Evolutionary conservation across 2,797 vertebrate genomes (phyloP).

Genomic region (Anguilla anguilla): DNA sequence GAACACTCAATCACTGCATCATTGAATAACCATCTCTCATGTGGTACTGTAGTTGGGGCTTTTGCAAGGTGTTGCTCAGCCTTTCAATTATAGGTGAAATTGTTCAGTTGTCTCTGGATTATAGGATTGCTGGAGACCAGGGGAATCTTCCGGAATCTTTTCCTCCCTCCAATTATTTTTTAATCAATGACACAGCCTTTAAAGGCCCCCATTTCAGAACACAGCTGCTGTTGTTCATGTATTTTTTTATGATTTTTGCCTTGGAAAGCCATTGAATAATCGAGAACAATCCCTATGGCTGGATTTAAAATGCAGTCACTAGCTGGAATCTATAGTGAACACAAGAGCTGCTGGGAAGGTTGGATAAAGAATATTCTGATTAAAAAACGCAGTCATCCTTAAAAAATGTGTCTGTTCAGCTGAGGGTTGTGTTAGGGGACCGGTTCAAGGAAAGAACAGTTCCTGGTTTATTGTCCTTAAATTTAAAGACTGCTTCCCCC

Average conservation of each 20-base stretch:
- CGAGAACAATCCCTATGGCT: background rate
- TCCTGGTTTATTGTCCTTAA: background rate
- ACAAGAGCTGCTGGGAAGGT: background rate
- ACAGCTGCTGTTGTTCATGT: background rate
- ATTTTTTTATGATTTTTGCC: background rate
- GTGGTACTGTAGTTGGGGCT: background rate
- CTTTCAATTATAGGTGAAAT: background rate
- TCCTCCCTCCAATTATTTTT: background rate
- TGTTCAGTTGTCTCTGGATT: background rate
- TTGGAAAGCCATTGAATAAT: background rate
- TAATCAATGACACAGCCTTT: background rate
- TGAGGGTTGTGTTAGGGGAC: background rate
- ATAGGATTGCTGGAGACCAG: background rate
- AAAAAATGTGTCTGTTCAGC: background rate
- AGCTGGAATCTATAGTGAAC: background rate
- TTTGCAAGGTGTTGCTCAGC: background rate
- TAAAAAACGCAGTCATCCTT: background rate
- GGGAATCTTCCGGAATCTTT: background rate
- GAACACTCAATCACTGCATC: background rate
- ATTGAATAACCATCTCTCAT: background rate
- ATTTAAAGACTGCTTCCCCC: background rate
- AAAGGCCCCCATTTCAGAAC: background rate
- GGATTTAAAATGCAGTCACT: background rate
- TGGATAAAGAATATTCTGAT: background rate
- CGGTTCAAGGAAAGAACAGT: background rate